Evolutionary conservation across 2,797 vertebrate genomes (phyloP), one percentile per base, ranked within the genome.

Genomic region (Rhyacichthys aspro): DNA sequence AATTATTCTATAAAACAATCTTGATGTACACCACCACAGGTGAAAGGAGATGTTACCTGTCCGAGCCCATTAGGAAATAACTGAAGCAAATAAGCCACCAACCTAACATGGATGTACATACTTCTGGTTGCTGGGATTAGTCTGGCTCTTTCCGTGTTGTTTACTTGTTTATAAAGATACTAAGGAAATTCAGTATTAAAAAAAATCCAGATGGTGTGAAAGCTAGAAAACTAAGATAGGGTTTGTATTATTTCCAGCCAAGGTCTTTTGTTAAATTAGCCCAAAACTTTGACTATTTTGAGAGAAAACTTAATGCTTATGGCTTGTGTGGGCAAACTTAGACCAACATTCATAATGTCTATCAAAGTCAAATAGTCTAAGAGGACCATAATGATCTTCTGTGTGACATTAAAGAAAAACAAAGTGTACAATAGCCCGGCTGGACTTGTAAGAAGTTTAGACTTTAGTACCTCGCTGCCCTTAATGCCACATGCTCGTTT

Each of bases 51-150:
- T 19, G 11, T 32, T 32, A 41, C 43, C 42, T 37, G 42, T 36
- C 19, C 46, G 50, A 44, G 43, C 59, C 63, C 28, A 65, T 61
- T 65, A 62, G 23, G 63, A 61, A 82, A 66, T 43, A 76, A 69
- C 66, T 42, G 56, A 69, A 44, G 70, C 16, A 79, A 66, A 74
- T 15, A 49, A 48, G 58, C 58, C 57, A 50, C 47, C 15, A 64
- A 50, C 3, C 48, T 0, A 47, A 71, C 62, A 50, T 55, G 60
- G 63, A 34, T 49, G 67, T 56, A 43, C 63, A 71, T 63, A 49
- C 43, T 71, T 82, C n/a, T 54, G 63, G 74, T 77, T 76, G 78
- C 72, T 15, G 28, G 58, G 76, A 75, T 74, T 44, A 63, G 56
- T 33, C 14, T 11, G 41, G 38, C 37, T 39, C 9, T 19, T 28